phyloP scores from a whole-genome alignment of 1,140 invertebrate genomes.

The Ips nitidus region DNA sequence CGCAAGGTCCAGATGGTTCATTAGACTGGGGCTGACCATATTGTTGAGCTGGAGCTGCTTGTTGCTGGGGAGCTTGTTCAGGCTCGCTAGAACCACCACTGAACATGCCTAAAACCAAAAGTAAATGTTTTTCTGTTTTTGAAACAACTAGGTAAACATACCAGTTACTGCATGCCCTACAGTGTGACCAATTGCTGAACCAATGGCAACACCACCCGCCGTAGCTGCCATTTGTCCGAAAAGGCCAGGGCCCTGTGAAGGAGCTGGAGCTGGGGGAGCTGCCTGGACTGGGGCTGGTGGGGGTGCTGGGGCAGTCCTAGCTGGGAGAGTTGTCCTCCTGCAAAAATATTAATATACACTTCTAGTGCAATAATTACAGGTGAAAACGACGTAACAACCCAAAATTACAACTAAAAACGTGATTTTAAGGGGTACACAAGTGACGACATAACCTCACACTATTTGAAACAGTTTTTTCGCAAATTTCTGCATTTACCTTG shows the following conservation, averaged over 20 bases:
- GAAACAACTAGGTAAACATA: conserved; percentile 17
- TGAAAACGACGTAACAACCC: too few species aligned
- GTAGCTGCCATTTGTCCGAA: conserved; percentile 90
- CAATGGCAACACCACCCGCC: conserved; percentile 86
- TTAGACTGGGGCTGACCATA: conserved; percentile 51
- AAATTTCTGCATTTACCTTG: neutral
- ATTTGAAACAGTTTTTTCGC: too few species aligned
- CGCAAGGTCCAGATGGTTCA: conserved; percentile 69
- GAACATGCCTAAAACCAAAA: conserved; percentile 62
- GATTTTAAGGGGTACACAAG: neutral
- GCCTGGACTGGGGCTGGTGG: conserved; percentile 57
- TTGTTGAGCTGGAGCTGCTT: conserved; percentile 48
- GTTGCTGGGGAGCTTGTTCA: conserved; percentile 50
- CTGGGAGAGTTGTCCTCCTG: conserved; percentile 49
- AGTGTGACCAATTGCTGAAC: conserved; percentile 84
- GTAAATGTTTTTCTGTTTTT: conserved; percentile 6
- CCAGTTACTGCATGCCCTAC: conserved; percentile 81
- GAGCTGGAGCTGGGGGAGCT: conserved; percentile 56
- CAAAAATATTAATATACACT: conserved; percentile 23
- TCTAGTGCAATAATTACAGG: neutral
- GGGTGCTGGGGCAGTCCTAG: conserved; percentile 53
- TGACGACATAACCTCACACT: neutral
- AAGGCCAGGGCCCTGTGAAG: conserved; percentile 67
- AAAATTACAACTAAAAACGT: neutral
- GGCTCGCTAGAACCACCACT: conserved; percentile 67